Conservation (phyloP, 2,888 invertebrate genomes). For the Patella caerulea region DNA sequence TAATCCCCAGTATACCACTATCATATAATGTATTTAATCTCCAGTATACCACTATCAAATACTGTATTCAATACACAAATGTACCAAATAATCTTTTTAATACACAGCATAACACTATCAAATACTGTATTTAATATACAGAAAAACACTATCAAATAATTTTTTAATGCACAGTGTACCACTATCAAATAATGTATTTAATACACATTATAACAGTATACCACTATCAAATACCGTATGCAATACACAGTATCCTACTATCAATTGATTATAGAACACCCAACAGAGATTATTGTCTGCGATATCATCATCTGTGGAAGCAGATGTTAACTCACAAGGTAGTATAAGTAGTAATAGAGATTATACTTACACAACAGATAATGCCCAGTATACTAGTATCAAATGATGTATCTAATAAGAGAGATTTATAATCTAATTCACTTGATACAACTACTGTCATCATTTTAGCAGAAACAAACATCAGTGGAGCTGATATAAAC, state of each 20-base stretch:
- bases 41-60: slow-evolving; percentile 78
- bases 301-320: too few relatives aligned
- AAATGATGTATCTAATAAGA: slow-evolving; percentile 85
- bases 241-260: slow-evolving; percentile 80
- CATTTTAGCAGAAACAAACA: slow-evolving; percentile 95
- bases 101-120: too few relatives aligned
- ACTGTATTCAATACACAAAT: slow-evolving; percentile 17
- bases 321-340: too few relatives aligned
- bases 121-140: too few relatives aligned
- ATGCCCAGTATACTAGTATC: slow-evolving; percentile 87
- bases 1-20: too few relatives aligned
- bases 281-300: too few relatives aligned
- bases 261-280: slow-evolving; percentile 71
- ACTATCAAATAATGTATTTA: too few relatives aligned
- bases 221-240: neutral
- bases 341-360: neutral
- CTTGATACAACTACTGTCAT: slow-evolving; percentile 79
- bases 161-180: too few relatives aligned
- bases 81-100: too few relatives aligned
- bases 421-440: slow-evolving; percentile 82
- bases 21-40: neutral
- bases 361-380: slow-evolving; percentile 77
- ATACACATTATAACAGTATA: too few relatives aligned
- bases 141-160: too few relatives aligned
- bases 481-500: slow-evolving; percentile 92